phyloP scores from a whole-genome alignment of 2,113 vertebrate species.

The Pandion haliaetus region DNA sequence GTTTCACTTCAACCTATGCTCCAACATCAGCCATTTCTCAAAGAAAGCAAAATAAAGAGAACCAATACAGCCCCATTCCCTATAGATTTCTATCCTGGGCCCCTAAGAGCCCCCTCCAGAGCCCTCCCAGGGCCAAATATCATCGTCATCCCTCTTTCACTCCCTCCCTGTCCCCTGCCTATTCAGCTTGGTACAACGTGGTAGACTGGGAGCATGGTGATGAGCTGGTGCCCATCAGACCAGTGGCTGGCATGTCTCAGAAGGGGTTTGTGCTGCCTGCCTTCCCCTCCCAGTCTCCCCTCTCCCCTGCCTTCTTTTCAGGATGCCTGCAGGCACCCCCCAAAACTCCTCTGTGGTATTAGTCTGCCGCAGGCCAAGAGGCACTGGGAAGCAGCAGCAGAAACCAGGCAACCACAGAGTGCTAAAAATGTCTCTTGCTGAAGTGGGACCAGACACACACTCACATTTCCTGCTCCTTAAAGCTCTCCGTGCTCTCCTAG shows the following conservation, averaged over 20 bases:
- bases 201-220: background rate
- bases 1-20: rapidly evolving
- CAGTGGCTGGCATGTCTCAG: background rate
- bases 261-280: background rate
- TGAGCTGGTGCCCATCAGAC: background rate
- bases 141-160: rapidly evolving
- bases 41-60: background rate
- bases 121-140: background rate
- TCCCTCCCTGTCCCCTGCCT: background rate
- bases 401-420: background rate
- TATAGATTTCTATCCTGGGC: background rate
- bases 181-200: rapidly evolving
- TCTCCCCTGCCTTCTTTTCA: background rate
- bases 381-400: background rate
- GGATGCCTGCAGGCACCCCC: background rate
- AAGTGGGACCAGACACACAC: background rate
- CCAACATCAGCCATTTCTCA: background rate
- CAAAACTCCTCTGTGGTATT: background rate
- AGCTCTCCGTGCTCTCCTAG: background rate
- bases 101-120: too few relatives aligned
- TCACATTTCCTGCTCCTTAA: background rate
- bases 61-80: background rate
- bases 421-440: background rate
- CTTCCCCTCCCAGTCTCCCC: background rate
- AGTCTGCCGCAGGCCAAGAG: background rate